These are phyloP conservation scores for Symphodus melops DNA, from an alignment of 2,113 vertebrate species.

Conservation along the genomic window DNA sequence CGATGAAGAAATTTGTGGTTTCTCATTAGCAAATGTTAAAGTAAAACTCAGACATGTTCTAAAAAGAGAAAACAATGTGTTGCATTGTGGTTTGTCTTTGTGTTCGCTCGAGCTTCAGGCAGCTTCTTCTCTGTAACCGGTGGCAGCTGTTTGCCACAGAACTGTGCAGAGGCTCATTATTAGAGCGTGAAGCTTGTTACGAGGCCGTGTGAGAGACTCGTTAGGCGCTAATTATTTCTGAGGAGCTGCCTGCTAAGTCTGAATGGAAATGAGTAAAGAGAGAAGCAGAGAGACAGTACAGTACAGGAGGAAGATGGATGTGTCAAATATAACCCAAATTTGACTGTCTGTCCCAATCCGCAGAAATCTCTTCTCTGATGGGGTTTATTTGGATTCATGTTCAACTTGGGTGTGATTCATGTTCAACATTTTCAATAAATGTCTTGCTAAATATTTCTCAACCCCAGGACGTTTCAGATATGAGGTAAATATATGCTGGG, in stretches of 20 bases:
- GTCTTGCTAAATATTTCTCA: too few species aligned
- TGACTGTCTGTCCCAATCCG: conserved; percentile 1
- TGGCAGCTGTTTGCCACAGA: conserved; percentile 68
- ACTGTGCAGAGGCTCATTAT: conserved; percentile 70
- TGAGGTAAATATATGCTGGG: too few species aligned
- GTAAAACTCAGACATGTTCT: conserved; percentile 15
- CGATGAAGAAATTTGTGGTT: conserved; percentile 48
- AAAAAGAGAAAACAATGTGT: conserved; percentile 50
- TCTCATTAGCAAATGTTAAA: conserved; percentile 55
- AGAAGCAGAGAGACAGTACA: background rate
- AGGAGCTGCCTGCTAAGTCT: conserved; percentile 59
- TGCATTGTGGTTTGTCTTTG: conserved; percentile 53
- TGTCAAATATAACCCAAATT: conserved; percentile 6
- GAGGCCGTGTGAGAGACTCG: conserved; percentile 68
- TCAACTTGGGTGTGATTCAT: background rate
- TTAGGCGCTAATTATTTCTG: conserved; percentile 76
- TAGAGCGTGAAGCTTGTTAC: conserved; percentile 73
- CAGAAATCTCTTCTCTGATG: background rate
- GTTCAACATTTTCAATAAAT: too few species aligned
- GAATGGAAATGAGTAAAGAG: conserved; percentile 43
- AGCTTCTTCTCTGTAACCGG: conserved; percentile 55
- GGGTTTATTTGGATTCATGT: background rate
- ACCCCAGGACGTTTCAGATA: too few species aligned
- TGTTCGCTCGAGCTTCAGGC: conserved; percentile 40
- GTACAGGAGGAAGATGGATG: conserved; percentile 17